phyloP scores from a whole-genome alignment of 2,888 invertebrate genomes.

The Entomobrya multifasciata region DNA sequence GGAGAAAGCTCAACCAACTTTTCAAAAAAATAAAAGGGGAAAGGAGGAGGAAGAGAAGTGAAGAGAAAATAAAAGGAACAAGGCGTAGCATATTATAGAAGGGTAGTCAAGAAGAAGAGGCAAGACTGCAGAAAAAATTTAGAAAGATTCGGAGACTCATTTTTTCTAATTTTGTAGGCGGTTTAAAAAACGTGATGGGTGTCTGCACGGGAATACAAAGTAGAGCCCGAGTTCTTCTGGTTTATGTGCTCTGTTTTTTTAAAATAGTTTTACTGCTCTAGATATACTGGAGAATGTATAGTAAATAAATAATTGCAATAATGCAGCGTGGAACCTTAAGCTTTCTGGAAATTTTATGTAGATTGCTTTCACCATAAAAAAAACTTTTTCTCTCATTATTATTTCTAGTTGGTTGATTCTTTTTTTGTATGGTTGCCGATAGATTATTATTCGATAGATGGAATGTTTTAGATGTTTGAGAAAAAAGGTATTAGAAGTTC shows the following conservation, averaged over 20 bases:
- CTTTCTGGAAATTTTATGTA: conserved; percentile 37
- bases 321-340: neutral
- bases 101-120: conserved; percentile 51
- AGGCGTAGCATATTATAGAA: conserved; percentile 7
- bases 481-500: too few species aligned
- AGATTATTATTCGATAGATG: neutral
- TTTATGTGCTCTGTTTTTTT: neutral
- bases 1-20: conserved; percentile 70
- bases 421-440: neutral
- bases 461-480: neutral
- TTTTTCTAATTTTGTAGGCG: conserved; percentile 71
- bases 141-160: conserved; percentile 56
- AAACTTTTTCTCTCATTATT: conserved; percentile 33
- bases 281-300: neutral
- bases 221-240: neutral
- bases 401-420: conserved; percentile 19
- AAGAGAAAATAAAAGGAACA: conserved; percentile 23
- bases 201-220: conserved; percentile 35
- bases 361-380: conserved; percentile 56
- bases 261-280: neutral
- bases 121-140: conserved; percentile 50
- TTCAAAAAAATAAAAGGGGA: conserved; percentile 63
- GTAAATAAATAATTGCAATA: conserved; percentile 60
- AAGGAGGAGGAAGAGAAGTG: conserved; percentile 32
- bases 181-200: conserved; percentile 47